Evolutionary conservation across 2,888 invertebrate genomes (phyloP), one percentile per base, ranked within the genome.

Genomic region (Dorcus parallelipipedus): DNA sequence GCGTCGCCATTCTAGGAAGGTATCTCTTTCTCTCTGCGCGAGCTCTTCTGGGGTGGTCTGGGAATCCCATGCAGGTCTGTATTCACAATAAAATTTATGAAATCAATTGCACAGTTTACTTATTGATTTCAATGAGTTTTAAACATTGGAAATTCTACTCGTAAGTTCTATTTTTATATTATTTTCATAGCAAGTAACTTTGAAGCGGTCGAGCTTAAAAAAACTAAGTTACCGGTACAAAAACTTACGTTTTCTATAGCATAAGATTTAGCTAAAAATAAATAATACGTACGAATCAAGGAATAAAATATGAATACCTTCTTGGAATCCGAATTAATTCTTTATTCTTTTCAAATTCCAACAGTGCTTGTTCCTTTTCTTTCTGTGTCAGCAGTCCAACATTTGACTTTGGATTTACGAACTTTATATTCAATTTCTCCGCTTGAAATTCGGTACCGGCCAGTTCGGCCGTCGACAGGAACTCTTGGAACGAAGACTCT

Each of bases 401-500:
- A 20, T 81, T 82, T 52, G 82, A 80, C 51, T 81, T 82, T 0
- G 87, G 82, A 71, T 87, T 85, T 0, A 92, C 83, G 74, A 91
- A 88, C 61, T 84, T 88, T 5, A 95, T 84, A 73, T 96, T 95
- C 2, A 94, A 76, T 74, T 95, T 95, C 75, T 96, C 95, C 3
- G 93, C 90, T 72, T 90, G 89, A 75, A 97, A 99, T 76, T 98
- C 96, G 0, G 92, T 91, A 41, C 94, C 93, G 0, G 97, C 97
- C 58, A 99, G 79, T 77, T 97, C 91, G 0, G 98, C 98, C 0
- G 94, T 97, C 0, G 94, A 90, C 3, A 99, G 81, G 76, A 99
- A 98, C 72, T 97, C 98, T 80, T 97, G 94, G 60, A 98, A 87
- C 0, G 95, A 93, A n/a, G 90, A 93, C 76, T 97, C 95, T 68